Base-by-base conservation (phyloP, 1,140 invertebrate genomes). In the Dreissena rostriformis region DNA sequence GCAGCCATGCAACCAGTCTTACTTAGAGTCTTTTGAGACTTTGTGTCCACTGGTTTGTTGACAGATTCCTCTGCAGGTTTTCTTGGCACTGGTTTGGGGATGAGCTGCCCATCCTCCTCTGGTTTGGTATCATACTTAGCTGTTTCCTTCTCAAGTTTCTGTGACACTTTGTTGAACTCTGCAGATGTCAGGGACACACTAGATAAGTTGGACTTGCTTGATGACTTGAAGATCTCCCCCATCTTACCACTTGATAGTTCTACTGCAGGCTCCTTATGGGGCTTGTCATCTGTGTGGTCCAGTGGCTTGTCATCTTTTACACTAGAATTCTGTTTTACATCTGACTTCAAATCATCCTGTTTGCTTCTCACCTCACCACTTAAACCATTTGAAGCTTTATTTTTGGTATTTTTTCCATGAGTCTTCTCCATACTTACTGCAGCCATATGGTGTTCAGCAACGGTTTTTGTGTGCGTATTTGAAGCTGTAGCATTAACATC, bases 191-290 rank as follows among this genome's bases (percentile, higher is more conserved):
- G 65, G 19, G 67, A 70, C 28, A 29, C 39, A 52, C n/a, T 52
- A 1, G 11, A 67, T 52, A n/a, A 55, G 55, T 66, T n/a, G 26
- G 61, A 51, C 2, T 28, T 65, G 66, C 19, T 7, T 8, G 75
- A 78, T 52, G 57, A 49, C 28, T 24, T 76, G n/a, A 67, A 78
- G 53, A 67, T 52, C 24, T 78, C 75, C 66, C 67, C 63, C 17
- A 57, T 12, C 19, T 19, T 39, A 67, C 28, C 28, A 67, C 24
- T 73, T 52, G n/a, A 10, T 14, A 15, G 19, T 74, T 51, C 24
- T 55, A 49, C 15, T 10, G 22, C 53, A 57, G 12, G 53, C 12
- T 51, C 57, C 5, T 6, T 55, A 10, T 52, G 5, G 10, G 22
- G n/a, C 8, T 51, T 70, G 49, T 68, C 65, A 39, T 1, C 29